Percentiles rank a stretch among this genome's conserved stretches.
These are phyloP conservation scores for Scaptomyza reducta DNA, from an alignment of 2,888 invertebrate genomes.

Conservation along the genomic window DNA sequence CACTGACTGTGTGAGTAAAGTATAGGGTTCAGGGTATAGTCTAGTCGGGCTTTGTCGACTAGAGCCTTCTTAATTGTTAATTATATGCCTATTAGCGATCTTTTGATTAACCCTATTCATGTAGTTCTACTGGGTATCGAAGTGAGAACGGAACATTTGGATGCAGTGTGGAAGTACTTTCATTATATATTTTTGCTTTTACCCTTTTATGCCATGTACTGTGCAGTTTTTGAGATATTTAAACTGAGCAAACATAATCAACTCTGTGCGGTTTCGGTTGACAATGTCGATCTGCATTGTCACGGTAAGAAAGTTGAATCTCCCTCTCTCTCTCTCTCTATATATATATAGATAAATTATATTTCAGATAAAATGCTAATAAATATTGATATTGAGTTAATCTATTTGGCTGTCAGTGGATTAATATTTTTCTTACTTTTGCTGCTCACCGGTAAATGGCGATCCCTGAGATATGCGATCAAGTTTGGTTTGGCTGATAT, in stretches of 20 bases:
- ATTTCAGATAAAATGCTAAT: background rate
- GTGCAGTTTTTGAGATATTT: background rate
- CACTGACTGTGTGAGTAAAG: too few species aligned
- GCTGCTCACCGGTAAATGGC: constrained; percentile 1
- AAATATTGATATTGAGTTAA: background rate
- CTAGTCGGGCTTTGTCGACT: too few species aligned
- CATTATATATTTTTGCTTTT: constrained; percentile 20
- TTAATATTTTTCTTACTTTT: constrained; percentile 17
- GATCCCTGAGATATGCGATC: background rate
- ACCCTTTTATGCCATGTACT: constrained; percentile 31
- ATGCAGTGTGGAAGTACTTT: background rate
- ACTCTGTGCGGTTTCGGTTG: too few species aligned
- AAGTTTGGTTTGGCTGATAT: constrained; percentile 33
- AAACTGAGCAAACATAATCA: too few species aligned
- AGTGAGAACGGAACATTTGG: rapidly evolving
- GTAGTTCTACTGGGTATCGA: constrained; percentile 12
- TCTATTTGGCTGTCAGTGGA: background rate
- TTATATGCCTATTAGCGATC: background rate
- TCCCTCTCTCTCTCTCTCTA: too few species aligned
- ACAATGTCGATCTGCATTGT: too few species aligned
- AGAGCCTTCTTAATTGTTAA: too few species aligned
- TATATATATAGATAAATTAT: too few species aligned
- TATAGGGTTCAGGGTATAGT: too few species aligned
- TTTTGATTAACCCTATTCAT: too few species aligned
- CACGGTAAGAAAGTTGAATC: too few species aligned